Evolutionary conservation across 1,140 invertebrate species (phyloP).

Genomic region (Bombus confusus): DNA sequence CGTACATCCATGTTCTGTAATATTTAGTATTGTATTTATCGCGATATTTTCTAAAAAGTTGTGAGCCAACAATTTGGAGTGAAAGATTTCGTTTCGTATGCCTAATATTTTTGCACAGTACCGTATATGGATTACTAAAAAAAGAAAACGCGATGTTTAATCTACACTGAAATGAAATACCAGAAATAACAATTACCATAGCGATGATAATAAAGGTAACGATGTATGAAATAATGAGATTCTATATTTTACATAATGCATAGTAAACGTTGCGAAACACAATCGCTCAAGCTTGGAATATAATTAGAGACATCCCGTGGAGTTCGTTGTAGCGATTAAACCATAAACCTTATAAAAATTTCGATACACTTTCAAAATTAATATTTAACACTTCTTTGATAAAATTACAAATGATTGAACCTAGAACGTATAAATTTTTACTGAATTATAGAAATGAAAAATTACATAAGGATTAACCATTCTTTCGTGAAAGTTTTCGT

Average conservation of each 20-base stretch:
- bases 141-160: neutral
- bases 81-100: too few species aligned
- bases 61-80: too few species aligned
- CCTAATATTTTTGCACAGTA: neutral
- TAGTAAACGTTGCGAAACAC: constrained; percentile 3
- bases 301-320: neutral
- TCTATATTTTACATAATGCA: neutral
- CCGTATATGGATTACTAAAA: neutral
- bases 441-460: too few species aligned
- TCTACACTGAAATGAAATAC: neutral
- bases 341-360: neutral
- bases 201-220: neutral
- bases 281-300: neutral
- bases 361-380: neutral
- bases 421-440: too few species aligned
- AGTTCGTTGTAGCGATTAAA: neutral
- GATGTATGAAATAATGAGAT: neutral
- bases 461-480: too few species aligned
- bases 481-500: too few species aligned
- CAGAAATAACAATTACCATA: neutral
- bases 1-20: too few species aligned
- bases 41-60: too few species aligned
- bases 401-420: neutral
- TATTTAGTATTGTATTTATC: too few species aligned
- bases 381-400: neutral